These are phyloP conservation scores for Mythimna pallens DNA, from an alignment of 2,888 invertebrate species.

Conservation along the genomic window DNA sequence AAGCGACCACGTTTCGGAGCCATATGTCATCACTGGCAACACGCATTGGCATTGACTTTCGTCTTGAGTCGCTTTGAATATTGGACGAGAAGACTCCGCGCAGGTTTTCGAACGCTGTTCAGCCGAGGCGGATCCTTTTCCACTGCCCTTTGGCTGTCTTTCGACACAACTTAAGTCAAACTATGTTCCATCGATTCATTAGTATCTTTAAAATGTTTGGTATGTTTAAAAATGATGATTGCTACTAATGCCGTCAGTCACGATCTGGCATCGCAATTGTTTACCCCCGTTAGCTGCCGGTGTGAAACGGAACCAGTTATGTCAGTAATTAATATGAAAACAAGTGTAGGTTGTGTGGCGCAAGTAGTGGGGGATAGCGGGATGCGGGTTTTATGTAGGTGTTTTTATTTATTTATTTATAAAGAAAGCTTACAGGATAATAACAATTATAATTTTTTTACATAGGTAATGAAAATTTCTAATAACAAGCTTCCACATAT, in stretches of 20 bases:
- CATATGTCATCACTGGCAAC: too few relatives aligned
- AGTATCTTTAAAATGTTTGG: conserved; percentile 16
- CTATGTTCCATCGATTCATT: not conserved
- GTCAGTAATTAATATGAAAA: conserved; percentile 63
- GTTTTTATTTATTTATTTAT: not conserved
- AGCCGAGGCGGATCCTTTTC: too few relatives aligned
- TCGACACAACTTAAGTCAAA: not conserved
- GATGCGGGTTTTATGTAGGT: not conserved
- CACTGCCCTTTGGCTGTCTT: too few relatives aligned
- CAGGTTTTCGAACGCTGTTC: too few relatives aligned
- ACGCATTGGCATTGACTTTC: too few relatives aligned
- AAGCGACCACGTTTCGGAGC: too few relatives aligned
- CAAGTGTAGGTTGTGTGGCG: conserved; percentile 42
- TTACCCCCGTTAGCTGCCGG: conserved; percentile 48
- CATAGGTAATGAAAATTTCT: too few relatives aligned
- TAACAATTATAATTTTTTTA: too few relatives aligned
- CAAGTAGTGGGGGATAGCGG: conserved; percentile 13
- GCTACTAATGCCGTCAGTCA: conserved; percentile 58
- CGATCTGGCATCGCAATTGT: conserved; percentile 54
- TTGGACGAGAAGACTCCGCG: too few relatives aligned
- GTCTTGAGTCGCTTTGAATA: too few relatives aligned
- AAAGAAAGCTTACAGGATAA: too few relatives aligned
- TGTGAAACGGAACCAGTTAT: conserved; percentile 63
- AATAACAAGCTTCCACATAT: too few relatives aligned
- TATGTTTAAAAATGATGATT: conserved; percentile 50